Evolutionary conservation across 2,113 vertebrate species (phyloP), one percentile per base, ranked within the genome.

Genomic region (Heloderma charlesbogerti): DNA sequence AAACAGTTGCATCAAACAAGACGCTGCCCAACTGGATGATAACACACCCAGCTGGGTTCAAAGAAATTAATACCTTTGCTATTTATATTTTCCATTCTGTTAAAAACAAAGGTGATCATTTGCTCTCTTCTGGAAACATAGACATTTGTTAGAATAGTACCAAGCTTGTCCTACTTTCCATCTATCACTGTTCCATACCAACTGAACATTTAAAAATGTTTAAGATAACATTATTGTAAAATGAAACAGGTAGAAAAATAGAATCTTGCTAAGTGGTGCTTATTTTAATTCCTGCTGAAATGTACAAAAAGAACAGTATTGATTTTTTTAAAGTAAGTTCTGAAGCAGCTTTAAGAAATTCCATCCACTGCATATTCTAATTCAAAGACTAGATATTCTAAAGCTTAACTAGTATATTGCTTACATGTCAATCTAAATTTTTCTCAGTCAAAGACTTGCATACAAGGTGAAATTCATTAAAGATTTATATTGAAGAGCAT

Each of bases 401-500:
- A 84, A 92, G 4, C 9, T 72, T 92, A 89, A 69, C 71, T 27
- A 82, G 1, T 12, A 75, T 40, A 15, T 45, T 6, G 72, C 81
- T 79, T 71, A 45, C 74, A 3, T 18, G 82, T 86, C 72, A 87
- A 51, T 79, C 78, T 90, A 84, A 66, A 90, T 0, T 88, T 37
- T 75, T 87, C 29, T 72, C 0, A 5, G 85, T 89, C n/a, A 34
- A 51, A 86, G 6, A 29, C 72, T 89, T 90, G 0, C 9, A 86
- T 37, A 81, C 88, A 91, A 92, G 1, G 18, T 88, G 3, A 67
- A 74, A 67, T 15, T 31, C 67, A 22, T 78, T n/a, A 27, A 84
- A 89, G 15, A 72, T 85, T 89, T 86, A 5, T 77, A 57, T 72
- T 91, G 89, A 84, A 63, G 15, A 87, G 13, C 63, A 72, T 15